Conservation (phyloP, 2,797 vertebrate genomes). For the Dendrocincla tyrannina region DNA sequence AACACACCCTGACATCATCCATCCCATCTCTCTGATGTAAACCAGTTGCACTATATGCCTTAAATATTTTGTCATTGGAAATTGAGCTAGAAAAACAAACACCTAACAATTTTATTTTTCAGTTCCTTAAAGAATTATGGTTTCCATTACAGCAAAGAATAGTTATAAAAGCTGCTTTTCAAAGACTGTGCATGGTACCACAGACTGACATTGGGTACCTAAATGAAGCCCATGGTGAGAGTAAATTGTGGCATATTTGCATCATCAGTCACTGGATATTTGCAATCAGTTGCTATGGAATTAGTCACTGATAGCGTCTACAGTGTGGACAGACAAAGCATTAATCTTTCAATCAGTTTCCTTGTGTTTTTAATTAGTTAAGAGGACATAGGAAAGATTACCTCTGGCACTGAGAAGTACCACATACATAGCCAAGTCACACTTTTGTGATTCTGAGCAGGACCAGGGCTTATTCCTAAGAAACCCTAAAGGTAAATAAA, state of each 20-base stretch:
- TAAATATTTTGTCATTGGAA: conserved; percentile 52
- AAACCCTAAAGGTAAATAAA: not conserved
- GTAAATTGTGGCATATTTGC: not conserved
- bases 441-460: not conserved
- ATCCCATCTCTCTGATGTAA: conserved; percentile 25
- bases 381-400: not conserved
- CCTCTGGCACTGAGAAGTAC: not conserved
- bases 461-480: not conserved
- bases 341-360: not conserved
- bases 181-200: not conserved
- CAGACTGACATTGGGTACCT: not conserved
- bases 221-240: not conserved
- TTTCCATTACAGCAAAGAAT: conserved; percentile 60
- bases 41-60: conserved; percentile 13
- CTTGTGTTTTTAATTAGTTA: conserved; percentile 40
- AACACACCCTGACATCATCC: not conserved
- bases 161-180: conserved; percentile 30
- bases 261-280: not conserved
- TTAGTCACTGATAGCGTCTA: not conserved
- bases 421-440: not conserved
- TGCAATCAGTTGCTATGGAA: not conserved
- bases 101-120: not conserved
- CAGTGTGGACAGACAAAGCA: conserved; percentile 2
- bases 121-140: conserved; percentile 44
- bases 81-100: conserved; percentile 57